Evolutionary conservation across 2,888 invertebrate genomes (phyloP).

Genomic region (Teleiodes luculella): DNA sequence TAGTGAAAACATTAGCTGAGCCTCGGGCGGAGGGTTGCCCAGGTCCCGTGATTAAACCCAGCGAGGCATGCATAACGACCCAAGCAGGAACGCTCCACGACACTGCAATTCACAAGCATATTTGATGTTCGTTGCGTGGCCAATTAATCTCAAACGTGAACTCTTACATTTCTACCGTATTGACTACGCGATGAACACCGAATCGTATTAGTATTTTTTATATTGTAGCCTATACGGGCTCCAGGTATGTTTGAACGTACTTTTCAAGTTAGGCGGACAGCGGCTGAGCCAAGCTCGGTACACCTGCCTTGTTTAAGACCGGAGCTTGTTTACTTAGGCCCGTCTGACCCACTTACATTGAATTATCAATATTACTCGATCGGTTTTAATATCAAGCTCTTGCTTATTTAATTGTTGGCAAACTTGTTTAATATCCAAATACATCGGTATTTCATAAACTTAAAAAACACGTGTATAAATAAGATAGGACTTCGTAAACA

Average conservation of each 20-base stretch:
- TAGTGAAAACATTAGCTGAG: slow-evolving; percentile 70
- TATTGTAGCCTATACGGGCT: too few relatives aligned
- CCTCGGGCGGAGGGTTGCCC: slow-evolving; percentile 43
- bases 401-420: slow-evolving; percentile 15
- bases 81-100: too few relatives aligned
- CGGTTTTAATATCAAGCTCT: slow-evolving; percentile 24
- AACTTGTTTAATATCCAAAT: background rate
- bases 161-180: too few relatives aligned
- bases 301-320: slow-evolving; percentile 61
- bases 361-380: slow-evolving; percentile 42
- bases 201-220: too few relatives aligned
- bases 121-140: too few relatives aligned
- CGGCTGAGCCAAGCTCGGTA: slow-evolving; percentile 64
- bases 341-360: slow-evolving; percentile 57
- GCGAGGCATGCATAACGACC: slow-evolving; percentile 74
- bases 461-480: too few relatives aligned
- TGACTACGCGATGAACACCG: too few relatives aligned
- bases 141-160: too few relatives aligned
- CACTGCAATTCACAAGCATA: too few relatives aligned
- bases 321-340: slow-evolving; percentile 65
- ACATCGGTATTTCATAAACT: too few relatives aligned
- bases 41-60: slow-evolving; percentile 69
- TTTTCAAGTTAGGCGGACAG: slow-evolving; percentile 65
- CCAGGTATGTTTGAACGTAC: slow-evolving; percentile 73
- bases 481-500: too few relatives aligned